phyloP scores from a whole-genome alignment of 2,113 vertebrate genomes.

The Neofelis nebulosa region DNA sequence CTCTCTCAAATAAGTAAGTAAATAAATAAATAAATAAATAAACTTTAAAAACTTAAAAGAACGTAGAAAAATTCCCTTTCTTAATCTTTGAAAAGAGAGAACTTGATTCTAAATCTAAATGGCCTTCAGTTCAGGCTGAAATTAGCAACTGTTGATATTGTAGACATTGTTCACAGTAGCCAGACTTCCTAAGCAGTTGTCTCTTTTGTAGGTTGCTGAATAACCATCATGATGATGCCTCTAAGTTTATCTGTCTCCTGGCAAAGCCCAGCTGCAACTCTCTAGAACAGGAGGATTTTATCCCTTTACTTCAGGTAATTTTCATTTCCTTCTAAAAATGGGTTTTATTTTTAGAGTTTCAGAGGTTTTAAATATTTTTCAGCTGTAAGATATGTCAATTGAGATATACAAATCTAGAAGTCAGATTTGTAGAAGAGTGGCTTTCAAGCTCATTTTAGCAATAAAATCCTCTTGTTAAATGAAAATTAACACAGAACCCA shows the following conservation, averaged over 20 bases:
- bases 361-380: background rate
- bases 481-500: background rate
- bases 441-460: constrained; percentile 44
- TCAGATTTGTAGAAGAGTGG: background rate
- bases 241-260: constrained; percentile 93
- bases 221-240: constrained; percentile 95
- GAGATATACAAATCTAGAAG: constrained; percentile 8
- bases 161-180: background rate
- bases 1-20: no score
- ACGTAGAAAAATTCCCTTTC: no score
- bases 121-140: background rate
- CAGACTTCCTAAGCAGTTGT: constrained; percentile 44
- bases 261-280: constrained; percentile 92
- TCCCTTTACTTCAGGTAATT: constrained; percentile 95
- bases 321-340: constrained; percentile 39
- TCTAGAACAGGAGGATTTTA: constrained; percentile 97
- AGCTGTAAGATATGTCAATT: background rate
- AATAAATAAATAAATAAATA: no score
- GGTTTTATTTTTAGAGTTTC: constrained; percentile 39
- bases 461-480: constrained; percentile 27
- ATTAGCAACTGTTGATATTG: background rate
- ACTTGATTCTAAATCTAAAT: background rate
- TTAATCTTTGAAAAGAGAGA: constrained; percentile 8
- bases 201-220: constrained; percentile 89
- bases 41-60: no score